phyloP scores from a whole-genome alignment of 2,797 vertebrate species.

The Mus minutoides region DNA sequence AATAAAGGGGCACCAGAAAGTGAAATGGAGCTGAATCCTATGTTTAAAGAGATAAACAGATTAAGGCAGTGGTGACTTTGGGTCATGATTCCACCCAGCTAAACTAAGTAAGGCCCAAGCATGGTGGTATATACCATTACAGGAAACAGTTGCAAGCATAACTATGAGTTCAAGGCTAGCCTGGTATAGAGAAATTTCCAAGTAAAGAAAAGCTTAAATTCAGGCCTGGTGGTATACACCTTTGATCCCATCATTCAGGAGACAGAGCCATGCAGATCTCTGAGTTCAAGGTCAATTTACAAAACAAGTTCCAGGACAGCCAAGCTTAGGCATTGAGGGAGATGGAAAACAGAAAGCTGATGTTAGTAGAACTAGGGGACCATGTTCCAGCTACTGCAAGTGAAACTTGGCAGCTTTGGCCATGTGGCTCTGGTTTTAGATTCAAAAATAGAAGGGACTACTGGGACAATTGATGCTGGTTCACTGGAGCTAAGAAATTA shows the following conservation, averaged over 20 bases:
- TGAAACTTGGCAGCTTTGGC: neutral
- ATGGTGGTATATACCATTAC: neutral
- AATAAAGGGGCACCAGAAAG: neutral
- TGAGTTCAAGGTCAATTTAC: neutral
- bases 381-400: neutral
- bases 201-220: neutral
- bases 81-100: neutral
- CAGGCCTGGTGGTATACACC: neutral
- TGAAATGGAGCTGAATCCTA: neutral
- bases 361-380: neutral
- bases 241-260: neutral
- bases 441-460: neutral
- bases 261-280: neutral
- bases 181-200: neutral
- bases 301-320: neutral
- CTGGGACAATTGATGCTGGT: neutral
- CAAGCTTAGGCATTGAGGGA: neutral
- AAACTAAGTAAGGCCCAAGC: neutral
- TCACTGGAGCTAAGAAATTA: neutral
- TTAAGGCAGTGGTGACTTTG: neutral
- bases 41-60: neutral
- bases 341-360: neutral
- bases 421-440: neutral
- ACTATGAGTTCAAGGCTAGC: neutral
- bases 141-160: neutral